Percentiles rank a stretch among this genome's conserved stretches.
phyloP scores from a whole-genome alignment of 2,113 vertebrate species.

The Cinclus mexicanus region DNA sequence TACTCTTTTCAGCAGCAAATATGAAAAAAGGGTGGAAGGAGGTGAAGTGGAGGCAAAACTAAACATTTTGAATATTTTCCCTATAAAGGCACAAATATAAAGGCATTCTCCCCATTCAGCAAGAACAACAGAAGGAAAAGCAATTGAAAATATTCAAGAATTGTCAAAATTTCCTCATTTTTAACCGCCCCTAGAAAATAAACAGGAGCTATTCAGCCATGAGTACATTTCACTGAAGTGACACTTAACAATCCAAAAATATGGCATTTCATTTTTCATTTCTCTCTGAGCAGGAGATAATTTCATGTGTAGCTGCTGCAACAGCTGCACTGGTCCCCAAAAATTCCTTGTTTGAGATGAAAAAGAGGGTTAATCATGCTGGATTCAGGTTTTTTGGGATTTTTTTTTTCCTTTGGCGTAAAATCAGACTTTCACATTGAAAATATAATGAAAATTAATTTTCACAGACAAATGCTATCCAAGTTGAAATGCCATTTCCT shows the following conservation, averaged over 20 bases:
- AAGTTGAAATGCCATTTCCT: neutral
- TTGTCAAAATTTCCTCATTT: constrained; percentile 40
- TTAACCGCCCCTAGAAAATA: constrained; percentile 36
- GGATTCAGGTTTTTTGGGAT: neutral
- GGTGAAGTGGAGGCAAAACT: neutral
- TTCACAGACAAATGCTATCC: neutral
- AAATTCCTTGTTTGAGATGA: neutral
- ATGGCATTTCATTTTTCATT: constrained; percentile 52
- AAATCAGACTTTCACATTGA: neutral
- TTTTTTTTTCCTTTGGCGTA: neutral
- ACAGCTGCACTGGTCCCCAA: constrained; percentile 44
- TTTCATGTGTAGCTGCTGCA: constrained; percentile 30
- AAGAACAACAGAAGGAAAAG: constrained; percentile 34
- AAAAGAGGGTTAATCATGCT: neutral
- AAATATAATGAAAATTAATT: neutral
- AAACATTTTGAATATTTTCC: neutral
- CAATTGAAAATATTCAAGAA: constrained; percentile 22
- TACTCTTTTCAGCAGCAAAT: neutral
- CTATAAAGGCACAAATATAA: neutral
- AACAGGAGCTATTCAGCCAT: constrained; percentile 48
- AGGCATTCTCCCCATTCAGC: constrained; percentile 1
- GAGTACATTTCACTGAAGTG: constrained; percentile 57
- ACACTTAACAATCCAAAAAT: constrained; percentile 61
- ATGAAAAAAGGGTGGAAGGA: neutral
- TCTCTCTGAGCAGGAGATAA: constrained; percentile 32